Evolutionary conservation across 64 coral and sea anemone species (phyloP).

Genomic region (Montipora cactus): DNA sequence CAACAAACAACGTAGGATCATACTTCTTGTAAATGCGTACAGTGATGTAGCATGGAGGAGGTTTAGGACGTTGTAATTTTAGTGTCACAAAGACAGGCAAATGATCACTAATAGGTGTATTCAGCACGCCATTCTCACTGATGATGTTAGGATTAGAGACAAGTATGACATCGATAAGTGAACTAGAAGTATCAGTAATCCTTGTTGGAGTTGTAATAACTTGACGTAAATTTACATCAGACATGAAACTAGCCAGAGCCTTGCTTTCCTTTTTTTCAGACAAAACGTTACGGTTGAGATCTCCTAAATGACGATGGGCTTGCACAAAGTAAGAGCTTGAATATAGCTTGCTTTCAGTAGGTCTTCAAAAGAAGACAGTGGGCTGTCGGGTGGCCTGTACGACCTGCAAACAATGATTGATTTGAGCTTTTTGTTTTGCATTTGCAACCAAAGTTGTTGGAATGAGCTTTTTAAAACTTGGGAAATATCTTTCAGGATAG

Average conservation of each 20-base stretch:
- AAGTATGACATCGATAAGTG: background rate
- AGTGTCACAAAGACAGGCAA: constrained; percentile 34
- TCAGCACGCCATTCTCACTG: no score
- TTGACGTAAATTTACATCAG: constrained; percentile 8
- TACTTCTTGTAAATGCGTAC: constrained; percentile 12
- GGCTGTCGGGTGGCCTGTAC: constrained; percentile 19
- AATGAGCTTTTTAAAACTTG: background rate
- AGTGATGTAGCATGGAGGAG: no score
- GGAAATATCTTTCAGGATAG: background rate
- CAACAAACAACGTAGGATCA: background rate
- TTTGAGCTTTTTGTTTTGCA: background rate
- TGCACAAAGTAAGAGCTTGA: no score
- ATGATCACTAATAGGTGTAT: constrained; percentile 63
- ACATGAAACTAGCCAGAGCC: no score
- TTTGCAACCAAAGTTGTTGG: no score
- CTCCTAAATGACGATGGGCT: no score
- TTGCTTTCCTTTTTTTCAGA: no score
- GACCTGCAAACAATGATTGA: no score
- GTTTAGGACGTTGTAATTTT: constrained; percentile 56
- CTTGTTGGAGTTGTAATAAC: constrained; percentile 43
- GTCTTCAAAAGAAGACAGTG: constrained; percentile 37
- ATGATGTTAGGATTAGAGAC: no score
- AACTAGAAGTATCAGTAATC: constrained; percentile 15
- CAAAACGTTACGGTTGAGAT: no score
- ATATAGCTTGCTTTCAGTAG: no score